Conservation (phyloP, 1,140 invertebrate genomes). For the Trichonephila inaurata region DNA sequence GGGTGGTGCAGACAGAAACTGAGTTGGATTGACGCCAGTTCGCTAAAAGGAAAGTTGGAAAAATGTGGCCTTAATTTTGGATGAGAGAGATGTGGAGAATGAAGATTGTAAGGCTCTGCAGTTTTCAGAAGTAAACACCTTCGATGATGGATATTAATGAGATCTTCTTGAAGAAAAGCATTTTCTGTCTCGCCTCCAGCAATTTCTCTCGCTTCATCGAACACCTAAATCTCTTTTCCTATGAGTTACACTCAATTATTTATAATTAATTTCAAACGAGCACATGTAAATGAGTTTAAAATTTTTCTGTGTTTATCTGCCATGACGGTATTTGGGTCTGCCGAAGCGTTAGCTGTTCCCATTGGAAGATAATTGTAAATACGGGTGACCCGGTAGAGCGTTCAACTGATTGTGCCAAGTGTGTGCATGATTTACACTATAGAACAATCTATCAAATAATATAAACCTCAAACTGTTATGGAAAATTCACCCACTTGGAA, state of each 20-base stretch:
- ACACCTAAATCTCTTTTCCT: not conserved
- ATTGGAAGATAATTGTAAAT: not conserved
- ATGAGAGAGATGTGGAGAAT: not conserved
- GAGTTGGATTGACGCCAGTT: not conserved
- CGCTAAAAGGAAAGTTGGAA: not conserved
- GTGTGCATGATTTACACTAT: too few species aligned
- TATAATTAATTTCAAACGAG: not conserved
- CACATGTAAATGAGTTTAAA: not conserved
- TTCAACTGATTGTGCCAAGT: too few species aligned
- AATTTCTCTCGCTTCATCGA: conserved; percentile 5
- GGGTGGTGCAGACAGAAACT: not conserved
- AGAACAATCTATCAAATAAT: too few species aligned
- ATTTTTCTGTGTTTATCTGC: not conserved
- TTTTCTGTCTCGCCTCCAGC: not conserved
- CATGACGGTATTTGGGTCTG: not conserved
- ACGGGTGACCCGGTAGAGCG: not conserved
- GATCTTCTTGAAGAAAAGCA: not conserved
- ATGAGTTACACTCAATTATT: not conserved
- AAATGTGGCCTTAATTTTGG: not conserved
- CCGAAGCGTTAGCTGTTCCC: not conserved
- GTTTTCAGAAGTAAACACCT: not conserved
- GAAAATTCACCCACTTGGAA: too few species aligned
- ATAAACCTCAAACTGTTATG: too few species aligned
- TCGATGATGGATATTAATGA: conserved; percentile 4
- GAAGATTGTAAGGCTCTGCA: not conserved